These are phyloP conservation scores for Aphelenchoides avenae DNA, from an alignment of 1,140 invertebrate genomes.

Conservation along the genomic window DNA sequence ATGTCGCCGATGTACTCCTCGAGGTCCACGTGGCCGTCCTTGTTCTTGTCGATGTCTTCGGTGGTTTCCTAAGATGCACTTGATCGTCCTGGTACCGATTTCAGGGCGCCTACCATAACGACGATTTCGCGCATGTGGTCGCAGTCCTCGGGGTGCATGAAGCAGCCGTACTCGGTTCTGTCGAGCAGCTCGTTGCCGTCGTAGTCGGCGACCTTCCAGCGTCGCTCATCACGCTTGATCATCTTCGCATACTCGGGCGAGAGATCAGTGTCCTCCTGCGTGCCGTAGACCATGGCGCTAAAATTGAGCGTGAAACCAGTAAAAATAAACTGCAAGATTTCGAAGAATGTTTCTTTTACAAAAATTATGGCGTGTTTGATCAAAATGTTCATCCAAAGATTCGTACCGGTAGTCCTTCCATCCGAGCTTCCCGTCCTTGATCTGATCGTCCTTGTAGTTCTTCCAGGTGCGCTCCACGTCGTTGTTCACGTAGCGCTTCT, in stretches of 20 bases:
- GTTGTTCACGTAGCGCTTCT: conserved; percentile 72
- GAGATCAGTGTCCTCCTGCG: conserved; percentile 63
- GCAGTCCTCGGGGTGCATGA: conserved; percentile 91
- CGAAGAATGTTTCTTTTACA: conserved; percentile 27
- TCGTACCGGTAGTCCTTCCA: conserved; percentile 81
- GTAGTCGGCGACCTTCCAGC: conserved; percentile 66
- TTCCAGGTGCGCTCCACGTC: conserved; percentile 88
- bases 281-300: conserved; percentile 66
- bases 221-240: conserved; percentile 73
- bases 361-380: not conserved
- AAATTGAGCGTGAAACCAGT: conserved; percentile 60
- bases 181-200: conserved; percentile 71
- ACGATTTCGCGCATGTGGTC: conserved; percentile 87
- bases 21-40: conserved; percentile 72
- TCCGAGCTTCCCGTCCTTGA: conserved; percentile 67
- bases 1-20: conserved; percentile 75
- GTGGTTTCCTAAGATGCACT: conserved; percentile 72
- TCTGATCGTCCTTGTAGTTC: conserved; percentile 76
- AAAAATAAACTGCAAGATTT: not conserved
- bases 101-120: conserved; percentile 64
- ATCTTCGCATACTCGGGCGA: conserved; percentile 70
- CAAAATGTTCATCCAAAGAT: conserved; percentile 77
- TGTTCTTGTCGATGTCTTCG: conserved; percentile 94
- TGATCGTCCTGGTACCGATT: not conserved
- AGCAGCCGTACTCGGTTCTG: conserved; percentile 80